Percentiles rank a stretch among this genome's conserved stretches.
These are phyloP conservation scores for Gambelia wislizenii DNA, from an alignment of 2,797 vertebrate species.

Conservation along the genomic window DNA sequence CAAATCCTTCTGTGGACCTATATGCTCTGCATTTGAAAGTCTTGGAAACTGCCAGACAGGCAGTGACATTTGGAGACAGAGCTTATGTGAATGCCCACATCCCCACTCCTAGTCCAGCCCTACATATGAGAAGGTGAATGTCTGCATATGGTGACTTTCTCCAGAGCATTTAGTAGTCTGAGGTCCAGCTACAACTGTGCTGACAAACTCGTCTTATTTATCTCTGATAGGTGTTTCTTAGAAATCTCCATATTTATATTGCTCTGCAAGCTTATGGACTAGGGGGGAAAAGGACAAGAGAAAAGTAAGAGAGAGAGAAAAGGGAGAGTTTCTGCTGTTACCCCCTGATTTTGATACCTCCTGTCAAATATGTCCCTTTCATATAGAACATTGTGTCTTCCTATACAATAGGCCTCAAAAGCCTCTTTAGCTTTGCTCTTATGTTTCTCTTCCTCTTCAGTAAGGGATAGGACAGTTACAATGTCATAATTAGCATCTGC, in stretches of 20 bases:
- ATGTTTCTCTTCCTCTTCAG: not conserved
- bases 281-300: not conserved
- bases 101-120: too few species aligned
- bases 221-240: not conserved
- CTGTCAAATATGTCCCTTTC: not conserved
- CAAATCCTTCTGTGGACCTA: too few species aligned
- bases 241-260: not conserved
- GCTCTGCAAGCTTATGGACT: not conserved
- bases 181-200: not conserved
- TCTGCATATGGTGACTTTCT: not conserved
- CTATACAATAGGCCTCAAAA: not conserved
- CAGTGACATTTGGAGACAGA: too few species aligned
- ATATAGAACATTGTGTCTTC: not conserved
- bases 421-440: not conserved
- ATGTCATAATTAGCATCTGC: not conserved
- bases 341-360: not conserved
- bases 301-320: not conserved
- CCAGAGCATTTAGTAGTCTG: not conserved
- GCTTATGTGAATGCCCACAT: too few species aligned
- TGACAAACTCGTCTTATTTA: not conserved
- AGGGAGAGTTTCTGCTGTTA: not conserved
- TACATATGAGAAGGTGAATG: too few species aligned
- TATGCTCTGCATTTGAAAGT: too few species aligned
- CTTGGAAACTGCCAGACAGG: too few species aligned
- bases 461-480: not conserved